These are phyloP conservation scores for Drosophila guanche DNA, from an alignment of 1,140 invertebrate species.

Conservation along the genomic window DNA sequence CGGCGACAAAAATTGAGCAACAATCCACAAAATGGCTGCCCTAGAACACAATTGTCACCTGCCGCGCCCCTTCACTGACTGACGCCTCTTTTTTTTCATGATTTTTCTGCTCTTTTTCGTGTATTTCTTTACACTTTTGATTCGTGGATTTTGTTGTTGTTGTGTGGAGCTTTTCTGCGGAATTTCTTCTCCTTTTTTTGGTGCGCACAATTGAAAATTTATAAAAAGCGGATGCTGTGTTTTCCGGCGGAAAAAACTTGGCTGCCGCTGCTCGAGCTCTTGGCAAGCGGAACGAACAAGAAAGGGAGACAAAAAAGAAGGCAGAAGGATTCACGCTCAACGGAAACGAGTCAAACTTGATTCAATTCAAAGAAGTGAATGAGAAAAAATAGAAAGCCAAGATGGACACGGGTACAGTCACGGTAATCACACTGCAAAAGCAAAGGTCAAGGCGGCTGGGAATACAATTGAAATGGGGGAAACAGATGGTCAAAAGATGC, in stretches of 20 bases:
- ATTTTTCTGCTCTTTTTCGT: background rate
- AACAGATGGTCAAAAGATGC: too few species aligned
- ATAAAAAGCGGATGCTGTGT: slow-evolving; percentile 75
- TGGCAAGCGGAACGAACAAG: slow-evolving; percentile 12
- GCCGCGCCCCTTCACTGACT: background rate
- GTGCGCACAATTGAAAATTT: slow-evolving; percentile 71
- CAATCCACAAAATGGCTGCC: slow-evolving; percentile 61
- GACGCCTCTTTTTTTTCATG: slow-evolving; percentile 9
- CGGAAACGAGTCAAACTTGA: slow-evolving; percentile 72
- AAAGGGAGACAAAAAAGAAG: slow-evolving; percentile 5
- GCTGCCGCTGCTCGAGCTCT: slow-evolving; percentile 33
- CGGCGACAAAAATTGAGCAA: slow-evolving; percentile 35
- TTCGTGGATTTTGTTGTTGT: slow-evolving; percentile 14
- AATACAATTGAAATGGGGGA: too few species aligned
- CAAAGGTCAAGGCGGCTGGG: slow-evolving; percentile 44
- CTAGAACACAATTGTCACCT: slow-evolving; percentile 50
- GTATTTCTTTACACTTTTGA: slow-evolving; percentile 20
- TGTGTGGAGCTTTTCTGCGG: slow-evolving; percentile 21
- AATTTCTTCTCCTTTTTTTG: slow-evolving; percentile 8
- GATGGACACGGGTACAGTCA: slow-evolving; percentile 5
- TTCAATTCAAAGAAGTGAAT: slow-evolving; percentile 75
- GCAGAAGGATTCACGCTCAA: slow-evolving; percentile 21
- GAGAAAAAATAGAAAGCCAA: slow-evolving; percentile 58
- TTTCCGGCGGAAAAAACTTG: slow-evolving; percentile 78
- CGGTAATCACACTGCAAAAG: slow-evolving; percentile 27